These are phyloP conservation scores for Numenius arquata DNA, from an alignment of 2,113 vertebrate species.

Conservation along the genomic window DNA sequence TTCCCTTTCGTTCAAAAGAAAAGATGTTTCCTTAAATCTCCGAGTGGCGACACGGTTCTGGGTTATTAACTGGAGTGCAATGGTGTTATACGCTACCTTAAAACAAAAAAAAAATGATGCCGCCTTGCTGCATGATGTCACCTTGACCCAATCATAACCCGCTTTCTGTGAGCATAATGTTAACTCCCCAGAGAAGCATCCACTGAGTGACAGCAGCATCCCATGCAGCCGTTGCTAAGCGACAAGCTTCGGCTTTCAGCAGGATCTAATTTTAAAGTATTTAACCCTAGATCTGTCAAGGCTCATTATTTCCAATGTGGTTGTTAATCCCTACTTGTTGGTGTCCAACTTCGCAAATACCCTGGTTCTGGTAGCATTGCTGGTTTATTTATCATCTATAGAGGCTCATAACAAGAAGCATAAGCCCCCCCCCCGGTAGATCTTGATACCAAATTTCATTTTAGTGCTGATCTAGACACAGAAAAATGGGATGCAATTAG, in stretches of 20 bases:
- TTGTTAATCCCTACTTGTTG: constrained; percentile 27
- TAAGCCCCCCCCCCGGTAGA: background rate
- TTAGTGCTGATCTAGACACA: background rate
- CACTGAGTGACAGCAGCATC: constrained; percentile 73
- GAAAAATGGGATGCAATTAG: background rate
- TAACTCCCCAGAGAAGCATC: constrained; percentile 64
- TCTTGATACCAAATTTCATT: background rate
- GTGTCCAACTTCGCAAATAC: background rate
- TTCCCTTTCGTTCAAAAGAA: background rate
- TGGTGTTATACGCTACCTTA: constrained; percentile 31
- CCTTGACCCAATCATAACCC: constrained; percentile 75
- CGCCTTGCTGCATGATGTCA: constrained; percentile 69
- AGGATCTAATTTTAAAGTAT: constrained; percentile 73
- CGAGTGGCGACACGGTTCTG: background rate
- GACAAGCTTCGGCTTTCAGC: constrained; percentile 65
- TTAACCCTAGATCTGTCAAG: constrained; percentile 73
- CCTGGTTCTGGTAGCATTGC: background rate
- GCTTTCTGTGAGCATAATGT: constrained; percentile 38
- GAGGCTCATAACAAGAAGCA: background rate
- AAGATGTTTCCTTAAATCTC: background rate
- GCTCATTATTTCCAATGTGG: constrained; percentile 32
- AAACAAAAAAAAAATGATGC: constrained; percentile 49
- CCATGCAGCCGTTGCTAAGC: constrained; percentile 73
- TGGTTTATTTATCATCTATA: background rate
- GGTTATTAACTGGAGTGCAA: background rate